phyloP scores from a whole-genome alignment of 2,113 vertebrate species.

The Corythoichthys haematopterus region DNA sequence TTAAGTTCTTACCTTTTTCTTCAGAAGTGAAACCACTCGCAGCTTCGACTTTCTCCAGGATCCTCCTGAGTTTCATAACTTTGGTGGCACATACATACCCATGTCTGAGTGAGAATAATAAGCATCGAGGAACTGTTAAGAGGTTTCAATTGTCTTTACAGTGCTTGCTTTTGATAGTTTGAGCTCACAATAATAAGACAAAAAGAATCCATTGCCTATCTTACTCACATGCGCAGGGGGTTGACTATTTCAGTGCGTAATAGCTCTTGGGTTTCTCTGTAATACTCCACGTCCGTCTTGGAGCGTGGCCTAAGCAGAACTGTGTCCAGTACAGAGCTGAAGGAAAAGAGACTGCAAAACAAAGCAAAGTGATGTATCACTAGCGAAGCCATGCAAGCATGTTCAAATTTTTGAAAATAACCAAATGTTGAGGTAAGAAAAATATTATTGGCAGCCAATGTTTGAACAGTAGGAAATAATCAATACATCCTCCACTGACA shows the following conservation, averaged over 20 bases:
- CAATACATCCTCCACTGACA: not conserved
- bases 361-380: not conserved
- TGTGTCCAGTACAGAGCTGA: slow-evolving; percentile 95
- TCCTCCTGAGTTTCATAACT: slow-evolving; percentile 97
- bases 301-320: slow-evolving; percentile 93
- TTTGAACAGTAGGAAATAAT: not conserved
- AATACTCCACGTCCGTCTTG: slow-evolving; percentile 94
- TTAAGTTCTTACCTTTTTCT: slow-evolving; percentile 84
- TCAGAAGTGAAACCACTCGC: slow-evolving; percentile 98
- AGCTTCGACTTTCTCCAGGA: slow-evolving; percentile 96
- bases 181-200: not conserved
- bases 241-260: slow-evolving; percentile 95
- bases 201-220: not conserved
- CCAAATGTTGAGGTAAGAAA: too few species aligned
- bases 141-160: not conserved
- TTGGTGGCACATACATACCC: slow-evolving; percentile 98
- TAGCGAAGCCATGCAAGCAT: too few species aligned
- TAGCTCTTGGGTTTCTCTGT: slow-evolving; percentile 93
- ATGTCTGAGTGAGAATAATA: slow-evolving; percentile 71
- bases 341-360: slow-evolving; percentile 87
- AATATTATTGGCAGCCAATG: not conserved
- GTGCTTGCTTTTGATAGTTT: not conserved
- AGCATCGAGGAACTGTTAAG: not conserved
- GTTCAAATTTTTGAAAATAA: too few species aligned
- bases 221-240: slow-evolving; percentile 91